phyloP scores from a whole-genome alignment of 2,888 invertebrate species.

The Crepidodera aurea region DNA sequence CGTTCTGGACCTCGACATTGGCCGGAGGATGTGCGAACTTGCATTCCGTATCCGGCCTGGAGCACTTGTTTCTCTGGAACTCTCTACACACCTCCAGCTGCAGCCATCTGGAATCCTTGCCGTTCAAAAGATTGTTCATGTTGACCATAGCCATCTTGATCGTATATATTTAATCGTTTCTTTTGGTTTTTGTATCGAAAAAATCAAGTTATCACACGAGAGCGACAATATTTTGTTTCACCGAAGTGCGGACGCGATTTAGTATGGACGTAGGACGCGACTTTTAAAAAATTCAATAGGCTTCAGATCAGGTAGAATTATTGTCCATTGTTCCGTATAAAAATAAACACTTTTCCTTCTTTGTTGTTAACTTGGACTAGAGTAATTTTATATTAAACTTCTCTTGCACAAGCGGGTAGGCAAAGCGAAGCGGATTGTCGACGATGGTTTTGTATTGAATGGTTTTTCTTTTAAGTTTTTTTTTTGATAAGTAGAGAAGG shows the following conservation, averaged over 20 bases:
- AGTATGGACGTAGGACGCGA: slow-evolving; percentile 50
- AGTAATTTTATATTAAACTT: slow-evolving; percentile 35
- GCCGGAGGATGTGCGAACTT: slow-evolving; percentile 99
- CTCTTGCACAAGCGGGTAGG: slow-evolving; percentile 59
- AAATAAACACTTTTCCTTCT: slow-evolving; percentile 49
- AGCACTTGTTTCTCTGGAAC: slow-evolving; percentile 99
- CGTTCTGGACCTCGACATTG: slow-evolving; percentile 99
- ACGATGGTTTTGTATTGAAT: slow-evolving; percentile 36
- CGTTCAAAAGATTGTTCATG: slow-evolving; percentile 96
- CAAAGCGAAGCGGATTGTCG: slow-evolving; percentile 61
- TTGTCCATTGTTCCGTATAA: slow-evolving; percentile 54
- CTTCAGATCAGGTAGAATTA: slow-evolving; percentile 55
- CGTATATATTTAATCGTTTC: slow-evolving; percentile 17
- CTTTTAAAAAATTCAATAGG: slow-evolving; percentile 36
- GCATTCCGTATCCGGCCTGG: slow-evolving; percentile 98
- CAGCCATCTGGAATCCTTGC: slow-evolving; percentile 99
- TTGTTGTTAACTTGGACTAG: slow-evolving; percentile 38
- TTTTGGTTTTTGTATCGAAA: slow-evolving; percentile 18
- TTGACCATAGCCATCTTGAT: slow-evolving; percentile 85
- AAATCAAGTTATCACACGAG: slow-evolving; percentile 33
- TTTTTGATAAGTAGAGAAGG: slow-evolving; percentile 34
- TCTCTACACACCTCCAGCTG: slow-evolving; percentile 99
- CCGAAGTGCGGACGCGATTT: slow-evolving; percentile 33
- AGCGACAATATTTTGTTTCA: slow-evolving; percentile 24
- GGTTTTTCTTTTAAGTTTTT: too few relatives aligned